Percentiles rank a stretch among this genome's conserved stretches.
Conservation (phyloP, 1,140 invertebrate species). For the Eurytemora carolleeae region DNA sequence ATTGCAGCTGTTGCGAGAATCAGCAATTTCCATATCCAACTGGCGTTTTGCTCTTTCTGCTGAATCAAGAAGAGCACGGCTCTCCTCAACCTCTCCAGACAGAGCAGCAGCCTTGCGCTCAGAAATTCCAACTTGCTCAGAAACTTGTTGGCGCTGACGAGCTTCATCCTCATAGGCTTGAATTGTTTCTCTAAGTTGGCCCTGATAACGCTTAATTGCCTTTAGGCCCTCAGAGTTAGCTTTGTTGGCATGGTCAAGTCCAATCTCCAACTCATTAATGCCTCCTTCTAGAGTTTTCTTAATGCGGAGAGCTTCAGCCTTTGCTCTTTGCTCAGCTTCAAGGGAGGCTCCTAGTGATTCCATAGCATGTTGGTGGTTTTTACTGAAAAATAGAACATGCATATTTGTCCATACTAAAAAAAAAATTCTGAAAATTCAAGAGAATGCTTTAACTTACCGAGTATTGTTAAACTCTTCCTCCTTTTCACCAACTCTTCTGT, state of each 20-base stretch:
- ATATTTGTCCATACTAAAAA: conserved; percentile 19
- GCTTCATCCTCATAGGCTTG: conserved; percentile 71
- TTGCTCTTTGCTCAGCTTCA: conserved; percentile 37
- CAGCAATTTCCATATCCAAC: neutral
- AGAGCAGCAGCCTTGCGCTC: conserved; percentile 87
- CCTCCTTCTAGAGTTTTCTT: conserved; percentile 38
- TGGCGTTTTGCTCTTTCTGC: conserved; percentile 32
- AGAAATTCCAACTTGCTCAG: conserved; percentile 84
- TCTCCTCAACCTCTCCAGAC: conserved; percentile 89
- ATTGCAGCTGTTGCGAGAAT: neutral
- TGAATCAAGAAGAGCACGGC: conserved; percentile 76
- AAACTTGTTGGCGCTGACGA: conserved; percentile 80
- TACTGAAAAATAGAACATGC: conserved; percentile 23
- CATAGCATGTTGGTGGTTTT: conserved; percentile 38
- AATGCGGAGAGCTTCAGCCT: conserved; percentile 33
- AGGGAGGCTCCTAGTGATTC: conserved; percentile 38
- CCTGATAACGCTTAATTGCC: conserved; percentile 35
- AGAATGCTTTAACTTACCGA: conserved; percentile 26
- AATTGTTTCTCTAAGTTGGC: conserved; percentile 29
- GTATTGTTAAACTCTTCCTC: conserved; percentile 30
- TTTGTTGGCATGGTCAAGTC: conserved; percentile 28
- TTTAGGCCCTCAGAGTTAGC: conserved; percentile 38
- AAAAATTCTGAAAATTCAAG: conserved; percentile 24
- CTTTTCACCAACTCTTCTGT: conserved; percentile 34
- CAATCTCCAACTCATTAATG: conserved; percentile 37